These are phyloP conservation scores for Heliconius hortense DNA, from an alignment of 2,888 invertebrate species.

Conservation along the genomic window DNA sequence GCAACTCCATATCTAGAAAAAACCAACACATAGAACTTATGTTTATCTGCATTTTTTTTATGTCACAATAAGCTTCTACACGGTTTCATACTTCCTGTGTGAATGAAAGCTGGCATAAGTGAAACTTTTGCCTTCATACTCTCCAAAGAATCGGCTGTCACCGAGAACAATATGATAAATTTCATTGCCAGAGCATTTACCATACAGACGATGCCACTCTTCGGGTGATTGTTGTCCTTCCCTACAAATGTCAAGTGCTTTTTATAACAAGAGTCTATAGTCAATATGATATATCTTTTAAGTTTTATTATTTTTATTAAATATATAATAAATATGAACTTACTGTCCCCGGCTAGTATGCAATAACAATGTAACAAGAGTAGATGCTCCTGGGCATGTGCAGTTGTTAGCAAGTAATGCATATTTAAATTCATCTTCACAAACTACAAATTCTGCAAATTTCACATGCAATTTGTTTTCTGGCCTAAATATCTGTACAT, in stretches of 20 bases:
- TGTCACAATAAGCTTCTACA: neutral
- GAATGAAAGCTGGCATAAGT: slow-evolving; percentile 99
- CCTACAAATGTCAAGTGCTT: slow-evolving; percentile 69
- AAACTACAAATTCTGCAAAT: slow-evolving; percentile 99
- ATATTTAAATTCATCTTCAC: slow-evolving; percentile 99
- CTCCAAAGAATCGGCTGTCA: slow-evolving; percentile 98
- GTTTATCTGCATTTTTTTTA: slow-evolving; percentile 20
- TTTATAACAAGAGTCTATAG: neutral
- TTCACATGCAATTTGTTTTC: slow-evolving; percentile 99
- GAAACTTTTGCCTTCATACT: slow-evolving; percentile 99
- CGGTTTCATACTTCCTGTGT: slow-evolving; percentile 93
- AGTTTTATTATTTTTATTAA: neutral
- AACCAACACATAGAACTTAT: neutral
- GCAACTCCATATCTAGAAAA: slow-evolving; percentile 94
- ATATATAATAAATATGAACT: slow-evolving; percentile 71
- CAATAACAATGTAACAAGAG: slow-evolving; percentile 95
- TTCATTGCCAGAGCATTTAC: slow-evolving; percentile 99
- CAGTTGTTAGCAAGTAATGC: slow-evolving; percentile 98
- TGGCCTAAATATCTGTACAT: slow-evolving; percentile 98
- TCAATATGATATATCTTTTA: neutral
- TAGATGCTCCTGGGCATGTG: slow-evolving; percentile 98
- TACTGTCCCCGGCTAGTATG: slow-evolving; percentile 99
- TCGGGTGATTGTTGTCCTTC: slow-evolving; percentile 97
- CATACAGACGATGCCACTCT: slow-evolving; percentile 99
- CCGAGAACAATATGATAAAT: slow-evolving; percentile 98